Evolutionary conservation across 2,797 vertebrate genomes (phyloP), one percentile per base, ranked within the genome.

Genomic region (Etheostoma nigrum): DNA sequence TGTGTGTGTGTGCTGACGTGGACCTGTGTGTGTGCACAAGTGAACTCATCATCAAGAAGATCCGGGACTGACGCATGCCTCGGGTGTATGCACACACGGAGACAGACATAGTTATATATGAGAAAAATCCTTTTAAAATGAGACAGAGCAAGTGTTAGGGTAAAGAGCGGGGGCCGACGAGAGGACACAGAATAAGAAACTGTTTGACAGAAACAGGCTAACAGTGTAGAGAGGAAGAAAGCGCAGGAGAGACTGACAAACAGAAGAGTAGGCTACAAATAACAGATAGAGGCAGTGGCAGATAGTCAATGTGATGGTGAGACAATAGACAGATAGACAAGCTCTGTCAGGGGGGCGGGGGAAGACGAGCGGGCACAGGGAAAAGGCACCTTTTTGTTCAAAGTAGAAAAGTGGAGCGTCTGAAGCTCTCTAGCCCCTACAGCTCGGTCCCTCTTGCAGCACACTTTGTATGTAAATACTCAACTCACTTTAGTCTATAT

Each of bases 121-220:
- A 86, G 82, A 79, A 86, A 84, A 87, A 6, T 83, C 6, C 76
- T 73, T 77, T 82, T 89, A 77, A 72, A 69, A 73, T 54, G 68
- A 76, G 63, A 78, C 63, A 10, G 79, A 78, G 69, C 75, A 60
- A 71, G 62, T 83, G 81, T 82, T 40, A 33, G 79, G 67, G 74
- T 68, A n/a, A 82, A 84, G 72, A 83, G 67, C 54, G 12, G 33
- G 36, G 71, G n/a, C 61, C 42, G 68, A 27, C 5, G 40, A 63
- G 74, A 61, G 79, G 81, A 83, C 72, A 71, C 55, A 1, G 44
- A 63, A 68, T 40, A 45, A 78, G 69, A 67, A 74, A 83, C 21
- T 8, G 78, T 90, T 82, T 90, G 90, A 91, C 87, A 89, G 89
- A 85, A 90, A 76, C 83, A 65, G 87, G 80, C 84, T 84, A 89